These are phyloP conservation scores for Leuctra nigra DNA, from an alignment of 2,888 invertebrate genomes.

Conservation along the genomic window DNA sequence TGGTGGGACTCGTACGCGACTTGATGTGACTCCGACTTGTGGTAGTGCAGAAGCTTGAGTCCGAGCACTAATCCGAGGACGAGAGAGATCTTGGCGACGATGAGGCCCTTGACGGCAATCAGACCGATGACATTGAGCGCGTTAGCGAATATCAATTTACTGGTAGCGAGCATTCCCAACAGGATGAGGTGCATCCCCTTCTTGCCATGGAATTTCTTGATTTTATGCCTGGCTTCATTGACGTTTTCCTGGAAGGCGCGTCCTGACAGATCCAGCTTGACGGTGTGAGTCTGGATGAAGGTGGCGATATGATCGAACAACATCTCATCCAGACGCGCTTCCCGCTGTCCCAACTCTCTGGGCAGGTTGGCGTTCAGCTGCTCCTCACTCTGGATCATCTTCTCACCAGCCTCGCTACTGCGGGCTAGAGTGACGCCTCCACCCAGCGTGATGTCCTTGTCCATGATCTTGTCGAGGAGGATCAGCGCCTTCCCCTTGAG, in stretches of 20 bases:
- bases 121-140: too few species aligned
- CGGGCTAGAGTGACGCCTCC: constrained; percentile 18
- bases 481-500: constrained; percentile 53
- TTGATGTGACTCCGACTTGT: too few species aligned
- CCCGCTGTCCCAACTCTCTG: neutral
- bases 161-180: too few species aligned
- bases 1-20: too few species aligned
- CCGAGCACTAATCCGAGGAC: too few species aligned
- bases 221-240: constrained; percentile 1
- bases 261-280: constrained; percentile 8
- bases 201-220: too few species aligned
- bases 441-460: constrained; percentile 14
- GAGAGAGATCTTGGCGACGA: too few species aligned
- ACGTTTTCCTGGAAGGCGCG: neutral
- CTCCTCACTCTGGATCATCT: constrained; percentile 12
- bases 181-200: too few species aligned
- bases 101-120: too few species aligned
- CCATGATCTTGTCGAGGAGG: constrained; percentile 12
- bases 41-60: too few species aligned
- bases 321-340: constrained; percentile 15
- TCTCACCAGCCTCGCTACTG: neutral
- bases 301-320: constrained; percentile 1
- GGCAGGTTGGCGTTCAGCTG: constrained; percentile 13
- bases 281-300: constrained; percentile 13
- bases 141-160: too few species aligned